Base-by-base conservation (phyloP, 2,797 vertebrate species). In the Scolopax rusticola region DNA sequence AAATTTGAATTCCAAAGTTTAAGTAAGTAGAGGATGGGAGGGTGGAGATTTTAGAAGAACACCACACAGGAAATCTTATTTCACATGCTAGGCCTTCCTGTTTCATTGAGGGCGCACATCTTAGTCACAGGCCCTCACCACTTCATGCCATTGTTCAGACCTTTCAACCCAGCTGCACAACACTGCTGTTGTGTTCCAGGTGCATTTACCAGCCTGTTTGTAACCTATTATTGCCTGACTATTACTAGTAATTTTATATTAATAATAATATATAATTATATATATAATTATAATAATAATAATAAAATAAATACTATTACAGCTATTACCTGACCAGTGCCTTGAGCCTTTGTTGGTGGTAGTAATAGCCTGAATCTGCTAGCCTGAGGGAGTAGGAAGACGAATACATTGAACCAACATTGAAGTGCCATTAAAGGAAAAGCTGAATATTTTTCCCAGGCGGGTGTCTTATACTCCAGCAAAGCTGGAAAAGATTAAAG, bases 381-480 rank as follows among this genome's bases (percentile, higher is more conserved):
- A 56, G 36, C 51, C 70, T 4, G 21, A 41, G 60, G 83, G 54
- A 48, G 41, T 4, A 5, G 2, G 5, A 61, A 51, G 47, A 63
- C 7, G 41, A 57, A 14, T 6, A 2, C 12, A 3, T 0, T 38
- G 80, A 59, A n/a, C 28, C n/a, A 7, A 1, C 24, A 14, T 0
- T 19, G 73, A 11, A 51, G 89, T 75, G 92, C 92, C 89, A 63
- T 40, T 32, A 51, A 64, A 20, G 79, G 73, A 41, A 70, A 57
- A 30, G 78, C 71, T 69, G 89, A 78, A 67, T 9, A 30, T 59
- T 60, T 54, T 12, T 69, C 68, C 83, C 90, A 78, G 93, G 93
- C 30, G 2, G 94, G 84, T 41, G 79, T 71, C 82, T 51, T 5
- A 2, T 38, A 25, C 84, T 89, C 17, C 30, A 79, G 89, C 87